Percentiles rank a stretch among this genome's conserved stretches.
These are phyloP conservation scores for Scytalopus superciliaris DNA, from an alignment of 2,113 vertebrate species.

Conservation along the genomic window DNA sequence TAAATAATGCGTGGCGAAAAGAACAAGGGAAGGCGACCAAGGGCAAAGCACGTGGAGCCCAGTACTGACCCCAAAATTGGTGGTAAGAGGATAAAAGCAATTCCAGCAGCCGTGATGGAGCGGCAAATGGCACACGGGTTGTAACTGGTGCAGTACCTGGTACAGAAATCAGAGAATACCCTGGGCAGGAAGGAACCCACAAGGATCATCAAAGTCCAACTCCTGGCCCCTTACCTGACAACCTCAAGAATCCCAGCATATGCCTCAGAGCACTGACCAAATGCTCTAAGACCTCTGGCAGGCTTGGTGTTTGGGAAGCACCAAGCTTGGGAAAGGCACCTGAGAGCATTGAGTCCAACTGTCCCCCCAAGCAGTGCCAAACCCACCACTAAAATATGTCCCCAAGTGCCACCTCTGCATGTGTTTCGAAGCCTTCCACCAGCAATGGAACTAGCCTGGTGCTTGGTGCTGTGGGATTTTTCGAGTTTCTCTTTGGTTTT, in stretches of 20 bases:
- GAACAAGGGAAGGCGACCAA: background rate
- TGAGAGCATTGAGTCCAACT: background rate
- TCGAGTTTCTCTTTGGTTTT: constrained; percentile 23
- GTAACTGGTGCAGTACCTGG: too few relatives aligned
- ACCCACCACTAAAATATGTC: background rate
- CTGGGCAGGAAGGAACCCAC: background rate
- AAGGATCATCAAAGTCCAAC: background rate
- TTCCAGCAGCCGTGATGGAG: accelerated
- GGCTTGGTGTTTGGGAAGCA: background rate
- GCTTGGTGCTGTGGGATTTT: background rate
- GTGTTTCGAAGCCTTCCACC: background rate
- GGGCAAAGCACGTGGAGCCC: background rate
- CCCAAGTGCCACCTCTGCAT: accelerated
- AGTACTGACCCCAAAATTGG: background rate
- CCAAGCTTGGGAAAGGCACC: background rate
- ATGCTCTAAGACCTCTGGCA: background rate
- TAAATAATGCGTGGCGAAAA: constrained; percentile 58
- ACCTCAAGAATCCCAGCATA: background rate
- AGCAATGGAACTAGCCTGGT: background rate
- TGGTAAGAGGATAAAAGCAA: background rate
- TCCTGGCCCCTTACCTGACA: background rate
- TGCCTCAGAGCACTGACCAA: background rate
- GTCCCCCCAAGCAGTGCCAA: background rate
- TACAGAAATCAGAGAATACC: background rate
- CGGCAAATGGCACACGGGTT: accelerated